Base-by-base conservation (phyloP, 2,797 vertebrate species). In the Darevskia nairensis region DNA sequence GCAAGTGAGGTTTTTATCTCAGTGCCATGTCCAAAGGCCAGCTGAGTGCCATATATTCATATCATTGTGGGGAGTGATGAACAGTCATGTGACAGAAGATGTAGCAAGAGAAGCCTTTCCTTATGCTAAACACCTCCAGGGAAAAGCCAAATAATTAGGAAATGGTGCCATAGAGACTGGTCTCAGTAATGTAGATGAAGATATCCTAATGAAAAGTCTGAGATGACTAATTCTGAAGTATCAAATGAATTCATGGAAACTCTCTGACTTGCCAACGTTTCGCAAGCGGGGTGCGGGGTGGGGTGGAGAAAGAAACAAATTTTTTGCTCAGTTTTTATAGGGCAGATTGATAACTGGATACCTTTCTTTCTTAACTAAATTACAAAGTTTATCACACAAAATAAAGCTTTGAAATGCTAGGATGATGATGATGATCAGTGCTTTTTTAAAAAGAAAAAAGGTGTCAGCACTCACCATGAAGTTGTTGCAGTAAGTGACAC, bases 201-300 rank as follows among this genome's bases (percentile, higher is more conserved):
- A 72, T 15, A 76, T 1, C 83, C 86, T 89, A 86, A 0, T 91
- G 90, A 87, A 50, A 84, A 90, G 0, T 50, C 25, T 1, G 83
- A 76, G 23, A 81, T 92, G 88, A 90, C 90, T 90, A 86, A 90
- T 91, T 90, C 92, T 94, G 90, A 91, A 93, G 88, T 91, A 89
- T 59, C 82, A 89, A 90, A 92, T 3, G 1, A 1, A 41, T 86
- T 90, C 92, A 82, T 88, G 91, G 41, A 41, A 91, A 90, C 17
- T 84, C 80, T 90, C 89, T 92, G 10, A 55, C 80, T 90, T 94
- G 91, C 93, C 90, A 93, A 94, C 89, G 92, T 95, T 94, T 94
- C 84, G 84, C 85, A 84, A 89, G 25, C n/a, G 3, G 50, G 50
- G n/a, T n/a, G n/a, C n/a, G n/a, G n/a, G n/a, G n/a, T n/a, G n/a